Conservation (phyloP, 2,797 vertebrate genomes). For the Chelidonichthys spinosus region DNA sequence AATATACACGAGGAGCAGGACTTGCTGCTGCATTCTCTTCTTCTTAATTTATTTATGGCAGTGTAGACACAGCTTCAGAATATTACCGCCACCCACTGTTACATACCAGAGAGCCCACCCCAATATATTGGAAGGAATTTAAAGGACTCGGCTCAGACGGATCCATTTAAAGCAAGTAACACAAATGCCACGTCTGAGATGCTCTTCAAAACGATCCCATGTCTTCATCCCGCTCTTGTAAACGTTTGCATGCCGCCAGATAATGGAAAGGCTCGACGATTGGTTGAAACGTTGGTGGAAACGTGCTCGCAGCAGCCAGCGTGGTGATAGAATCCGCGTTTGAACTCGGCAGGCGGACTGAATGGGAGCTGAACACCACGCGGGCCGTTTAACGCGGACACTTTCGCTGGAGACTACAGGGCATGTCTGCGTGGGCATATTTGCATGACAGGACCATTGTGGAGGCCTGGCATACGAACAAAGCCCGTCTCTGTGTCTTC, state of each 20-base stretch:
- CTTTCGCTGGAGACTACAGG: constrained; percentile 52
- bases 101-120: not conserved
- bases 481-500: constrained; percentile 69
- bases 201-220: not conserved
- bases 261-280: not conserved
- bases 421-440: constrained; percentile 72
- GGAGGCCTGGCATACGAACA: constrained; percentile 66
- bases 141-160: not conserved
- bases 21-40: not conserved
- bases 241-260: not conserved
- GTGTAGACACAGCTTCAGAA: not conserved
- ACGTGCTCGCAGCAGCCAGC: not conserved
- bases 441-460: constrained; percentile 73
- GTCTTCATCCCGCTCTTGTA: not conserved
- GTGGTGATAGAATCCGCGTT: constrained; percentile 19
- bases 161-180: no score
- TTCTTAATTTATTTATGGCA: not conserved
- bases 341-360: constrained; percentile 24
- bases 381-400: constrained; percentile 48
- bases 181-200: not conserved
- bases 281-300: not conserved
- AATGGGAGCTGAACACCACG: constrained; percentile 36
- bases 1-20: not conserved
- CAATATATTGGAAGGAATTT: no score
- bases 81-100: not conserved